These are phyloP conservation scores for Cryptosula pallasiana DNA, from an alignment of 2,888 invertebrate species.

Conservation along the genomic window DNA sequence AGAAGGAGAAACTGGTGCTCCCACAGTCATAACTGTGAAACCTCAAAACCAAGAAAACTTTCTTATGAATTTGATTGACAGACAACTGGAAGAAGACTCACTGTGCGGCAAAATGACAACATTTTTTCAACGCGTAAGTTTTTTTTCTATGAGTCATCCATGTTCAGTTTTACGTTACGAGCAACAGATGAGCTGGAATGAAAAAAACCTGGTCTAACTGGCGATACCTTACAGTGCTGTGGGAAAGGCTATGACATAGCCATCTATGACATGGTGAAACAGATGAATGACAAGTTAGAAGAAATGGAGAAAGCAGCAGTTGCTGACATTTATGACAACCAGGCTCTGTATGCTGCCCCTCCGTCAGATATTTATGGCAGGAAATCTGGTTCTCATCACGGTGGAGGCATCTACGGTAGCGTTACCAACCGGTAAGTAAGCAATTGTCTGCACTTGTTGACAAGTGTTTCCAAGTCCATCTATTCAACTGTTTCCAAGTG, in stretches of 20 bases:
- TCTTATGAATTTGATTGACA: conserved; percentile 26
- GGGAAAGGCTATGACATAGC: conserved; percentile 6
- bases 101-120: conserved; percentile 32
- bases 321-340: conserved; percentile 12
- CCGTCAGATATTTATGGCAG: conserved; percentile 10
- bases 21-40: background rate
- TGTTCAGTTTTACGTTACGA: too few species aligned
- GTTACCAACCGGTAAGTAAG: background rate
- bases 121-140: conserved; percentile 29
- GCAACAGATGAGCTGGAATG: too few species aligned
- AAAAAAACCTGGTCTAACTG: too few species aligned
- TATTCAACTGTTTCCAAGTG: too few species aligned
- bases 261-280: conserved; percentile 19
- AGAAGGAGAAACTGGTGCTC: conserved; percentile 65
- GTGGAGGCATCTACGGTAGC: background rate
- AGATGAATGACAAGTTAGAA: conserved; percentile 21
- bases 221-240: background rate
- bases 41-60: background rate
- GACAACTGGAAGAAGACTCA: conserved; percentile 33
- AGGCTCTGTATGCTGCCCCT: background rate
- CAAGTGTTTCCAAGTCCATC: too few species aligned
- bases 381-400: background rate
- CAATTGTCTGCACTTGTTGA: background rate
- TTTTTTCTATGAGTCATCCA: too few species aligned
- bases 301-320: conserved; percentile 18